These are phyloP conservation scores for Megaleporinus macrocephalus DNA, from an alignment of 2,113 vertebrate genomes.

Conservation along the genomic window DNA sequence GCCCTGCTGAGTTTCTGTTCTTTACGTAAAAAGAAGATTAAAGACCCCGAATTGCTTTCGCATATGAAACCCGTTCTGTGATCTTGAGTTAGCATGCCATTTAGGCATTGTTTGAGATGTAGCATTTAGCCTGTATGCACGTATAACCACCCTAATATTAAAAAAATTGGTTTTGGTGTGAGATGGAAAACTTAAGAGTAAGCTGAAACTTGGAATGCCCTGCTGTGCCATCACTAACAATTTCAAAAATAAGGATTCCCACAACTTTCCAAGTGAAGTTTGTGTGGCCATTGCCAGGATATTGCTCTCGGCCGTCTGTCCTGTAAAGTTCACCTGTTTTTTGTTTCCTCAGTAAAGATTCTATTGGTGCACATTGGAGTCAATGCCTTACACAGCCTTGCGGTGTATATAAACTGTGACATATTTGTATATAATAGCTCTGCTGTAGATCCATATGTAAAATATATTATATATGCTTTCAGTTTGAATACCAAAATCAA, in stretches of 20 bases:
- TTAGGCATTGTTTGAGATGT: constrained; percentile 52
- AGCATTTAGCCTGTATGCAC: constrained; percentile 51
- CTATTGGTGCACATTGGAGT: constrained; percentile 58
- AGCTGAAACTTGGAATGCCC: neutral
- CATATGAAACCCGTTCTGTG: neutral
- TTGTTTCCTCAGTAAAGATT: constrained; percentile 42
- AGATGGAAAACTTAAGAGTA: constrained; percentile 3
- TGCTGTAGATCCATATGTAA: constrained; percentile 69
- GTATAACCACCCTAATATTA: constrained; percentile 18
- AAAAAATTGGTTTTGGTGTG: constrained; percentile 4
- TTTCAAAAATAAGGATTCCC: neutral
- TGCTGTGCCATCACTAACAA: constrained; percentile 21
- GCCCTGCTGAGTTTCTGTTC: neutral
- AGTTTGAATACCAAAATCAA: constrained; percentile 70
- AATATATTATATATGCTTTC: constrained; percentile 51
- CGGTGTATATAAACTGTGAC: constrained; percentile 64
- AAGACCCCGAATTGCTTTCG: neutral
- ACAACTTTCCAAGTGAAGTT: constrained; percentile 38
- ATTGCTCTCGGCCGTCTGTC: constrained; percentile 33
- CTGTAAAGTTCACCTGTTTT: constrained; percentile 44
- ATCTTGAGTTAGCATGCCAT: constrained; percentile 44
- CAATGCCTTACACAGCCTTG: constrained; percentile 70
- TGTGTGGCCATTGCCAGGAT: constrained; percentile 16
- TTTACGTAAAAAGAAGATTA: neutral
- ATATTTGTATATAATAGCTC: constrained; percentile 69